Base-by-base conservation (phyloP, 2,113 vertebrate genomes). In the Tichodroma muraria region DNA sequence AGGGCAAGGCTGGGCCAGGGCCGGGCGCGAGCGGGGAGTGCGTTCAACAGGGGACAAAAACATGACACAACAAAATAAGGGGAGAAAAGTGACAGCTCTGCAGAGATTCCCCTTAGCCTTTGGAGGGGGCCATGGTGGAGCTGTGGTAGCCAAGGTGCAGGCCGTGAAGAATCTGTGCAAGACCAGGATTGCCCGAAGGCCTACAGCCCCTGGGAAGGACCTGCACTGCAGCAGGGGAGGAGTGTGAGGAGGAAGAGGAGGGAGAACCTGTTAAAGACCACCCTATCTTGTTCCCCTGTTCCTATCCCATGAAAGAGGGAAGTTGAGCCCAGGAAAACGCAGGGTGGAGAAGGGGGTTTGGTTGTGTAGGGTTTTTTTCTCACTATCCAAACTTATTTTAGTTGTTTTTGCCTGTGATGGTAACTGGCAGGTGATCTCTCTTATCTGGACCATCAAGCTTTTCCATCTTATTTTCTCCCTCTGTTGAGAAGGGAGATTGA, bases 21-120 rank as follows among this genome's bases (percentile, higher is more conserved):
- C 17, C 5, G 0, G 6, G 42, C 8, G 4, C 7, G 19, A 7
- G 25, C 27, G 35, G 4, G 3, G 50, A 49, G 37, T 1, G 1
- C 8, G 15, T 21, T 49, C 18, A 14, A 27, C 12, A 59, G 44
- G 28, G 35, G 15, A 15, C 18, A 80, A 40, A 76, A 84, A 22
- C 4, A 8, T 2, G 17, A 31, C n/a, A 76, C 20, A 8, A 21
- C 23, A 45, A 75, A 80, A 6, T 13, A 33, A 60, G 33, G 40
- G 28, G 49, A 25, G 49, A 49, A 10, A n/a, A 30, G 47, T 16
- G 40, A 10, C 64, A 60, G 33, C 47, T 47, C 40, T 49, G 30
- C n/a, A 35, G 10, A 56, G 49, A 30, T 31, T 52, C 15, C 10
- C 71, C 40, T 15, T 8, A 70, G 52, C 5, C 23, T 19, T 16